Evolutionary conservation across 2,888 invertebrate genomes (phyloP).

Genomic region (Timema podura): DNA sequence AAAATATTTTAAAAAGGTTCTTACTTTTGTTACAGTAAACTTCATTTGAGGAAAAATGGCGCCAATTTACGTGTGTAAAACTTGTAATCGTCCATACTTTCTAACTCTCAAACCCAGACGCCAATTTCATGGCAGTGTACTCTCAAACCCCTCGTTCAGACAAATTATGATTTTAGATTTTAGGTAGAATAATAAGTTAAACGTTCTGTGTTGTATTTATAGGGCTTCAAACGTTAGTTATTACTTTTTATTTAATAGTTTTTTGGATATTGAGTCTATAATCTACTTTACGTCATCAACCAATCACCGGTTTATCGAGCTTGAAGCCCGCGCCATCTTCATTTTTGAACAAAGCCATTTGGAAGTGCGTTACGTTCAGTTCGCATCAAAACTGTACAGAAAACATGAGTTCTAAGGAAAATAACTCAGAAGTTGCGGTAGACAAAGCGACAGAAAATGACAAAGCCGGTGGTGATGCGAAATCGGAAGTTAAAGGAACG

Average conservation of each 20-base stretch:
- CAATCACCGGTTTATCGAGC: conserved; percentile 36
- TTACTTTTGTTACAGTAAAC: background rate
- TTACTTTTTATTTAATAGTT: no score
- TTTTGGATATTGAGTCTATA: background rate
- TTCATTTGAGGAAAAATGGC: background rate
- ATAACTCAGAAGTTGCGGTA: conserved; percentile 78
- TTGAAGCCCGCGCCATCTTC: conserved; percentile 67
- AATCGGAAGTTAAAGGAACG: conserved; percentile 80
- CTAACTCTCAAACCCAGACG: conserved; percentile 44
- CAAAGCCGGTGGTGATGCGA: conserved; percentile 66
- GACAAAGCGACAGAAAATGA: conserved; percentile 76
- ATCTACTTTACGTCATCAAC: conserved; percentile 31
- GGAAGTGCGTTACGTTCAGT: conserved; percentile 40
- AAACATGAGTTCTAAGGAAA: conserved; percentile 75
- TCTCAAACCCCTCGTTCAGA: conserved; percentile 64
- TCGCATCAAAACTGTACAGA: conserved; percentile 33
- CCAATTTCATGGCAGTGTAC: conserved; percentile 43
- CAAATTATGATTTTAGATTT: conserved; percentile 44
- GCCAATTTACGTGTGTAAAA: no score
- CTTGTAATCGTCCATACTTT: conserved; percentile 9
- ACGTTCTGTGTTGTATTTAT: no score
- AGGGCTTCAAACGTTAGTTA: no score
- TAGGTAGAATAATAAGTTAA: no score
- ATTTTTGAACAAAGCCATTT: conserved; percentile 72
- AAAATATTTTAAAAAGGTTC: background rate